Conservation (phyloP, 2,888 invertebrate species). For the Andrena bucephala region DNA sequence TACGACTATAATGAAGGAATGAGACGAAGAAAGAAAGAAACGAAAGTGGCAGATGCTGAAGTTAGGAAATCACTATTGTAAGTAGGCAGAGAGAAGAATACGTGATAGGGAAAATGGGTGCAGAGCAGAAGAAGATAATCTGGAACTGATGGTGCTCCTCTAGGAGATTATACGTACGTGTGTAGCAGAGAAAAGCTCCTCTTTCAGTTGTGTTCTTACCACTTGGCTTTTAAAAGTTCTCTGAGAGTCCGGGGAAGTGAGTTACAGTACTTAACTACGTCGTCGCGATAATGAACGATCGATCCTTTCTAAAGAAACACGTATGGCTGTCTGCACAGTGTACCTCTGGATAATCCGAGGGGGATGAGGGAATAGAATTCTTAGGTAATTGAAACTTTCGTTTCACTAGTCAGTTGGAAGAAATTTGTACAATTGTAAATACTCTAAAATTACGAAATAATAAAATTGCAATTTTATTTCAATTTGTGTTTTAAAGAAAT, state of each 20-base stretch:
- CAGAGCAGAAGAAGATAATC: not conserved
- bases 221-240: constrained; percentile 46
- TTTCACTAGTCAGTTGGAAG: not conserved
- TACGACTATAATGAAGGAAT: too few species aligned
- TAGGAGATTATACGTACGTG: constrained; percentile 18
- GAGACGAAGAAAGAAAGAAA: too few species aligned
- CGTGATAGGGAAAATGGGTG: not conserved
- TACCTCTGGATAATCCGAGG: not conserved
- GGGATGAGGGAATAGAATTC: not conserved
- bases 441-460: not conserved
- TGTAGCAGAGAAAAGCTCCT: not conserved
- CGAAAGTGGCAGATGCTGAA: too few species aligned
- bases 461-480: not conserved
- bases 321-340: not conserved
- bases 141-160: not conserved
- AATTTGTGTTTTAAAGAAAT: too few species aligned
- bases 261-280: constrained; percentile 36
- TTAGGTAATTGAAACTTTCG: constrained; percentile 5
- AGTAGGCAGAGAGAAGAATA: not conserved
- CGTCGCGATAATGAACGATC: constrained; percentile 40
- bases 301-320: constrained; percentile 36
- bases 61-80: not conserved
- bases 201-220: constrained; percentile 21
- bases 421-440: not conserved
- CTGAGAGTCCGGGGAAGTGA: not conserved